These are phyloP conservation scores for Pelvicachromis taeniatus DNA, from an alignment of 2,113 vertebrate species.

Conservation along the genomic window DNA sequence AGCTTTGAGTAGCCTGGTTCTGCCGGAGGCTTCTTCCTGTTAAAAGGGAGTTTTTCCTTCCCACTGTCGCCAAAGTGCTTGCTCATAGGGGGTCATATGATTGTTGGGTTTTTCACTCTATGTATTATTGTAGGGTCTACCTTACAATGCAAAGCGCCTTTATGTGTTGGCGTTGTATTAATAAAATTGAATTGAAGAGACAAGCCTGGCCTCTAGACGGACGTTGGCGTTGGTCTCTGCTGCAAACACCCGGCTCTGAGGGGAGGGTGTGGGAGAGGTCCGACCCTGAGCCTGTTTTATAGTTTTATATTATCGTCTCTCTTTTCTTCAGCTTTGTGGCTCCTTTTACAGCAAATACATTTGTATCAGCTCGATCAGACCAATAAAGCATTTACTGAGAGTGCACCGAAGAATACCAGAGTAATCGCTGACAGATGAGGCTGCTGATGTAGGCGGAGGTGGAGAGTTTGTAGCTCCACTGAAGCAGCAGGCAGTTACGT, in stretches of 20 bases:
- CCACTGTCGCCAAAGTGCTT: too few species aligned
- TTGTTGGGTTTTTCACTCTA: too few species aligned
- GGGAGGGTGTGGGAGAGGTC: not conserved
- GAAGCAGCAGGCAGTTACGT: not conserved
- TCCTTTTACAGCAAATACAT: not conserved
- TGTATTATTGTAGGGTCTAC: too few species aligned
- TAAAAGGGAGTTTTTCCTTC: too few species aligned
- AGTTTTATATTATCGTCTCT: not conserved
- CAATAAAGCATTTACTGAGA: not conserved
- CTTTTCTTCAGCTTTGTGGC: not conserved
- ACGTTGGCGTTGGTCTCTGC: too few species aligned
- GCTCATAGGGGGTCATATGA: too few species aligned
- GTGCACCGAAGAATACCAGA: not conserved
- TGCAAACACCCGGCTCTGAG: not conserved
- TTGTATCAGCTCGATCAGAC: not conserved
- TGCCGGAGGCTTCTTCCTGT: too few species aligned
- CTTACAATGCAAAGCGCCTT: too few species aligned
- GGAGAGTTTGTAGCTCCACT: constrained; percentile 5
- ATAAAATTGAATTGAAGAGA: too few species aligned
- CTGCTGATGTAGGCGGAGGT: not conserved
- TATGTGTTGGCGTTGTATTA: too few species aligned
- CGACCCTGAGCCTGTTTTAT: not conserved
- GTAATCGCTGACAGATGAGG: not conserved
- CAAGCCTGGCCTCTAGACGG: too few species aligned
- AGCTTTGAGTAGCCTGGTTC: too few species aligned